These are phyloP conservation scores for Coenonympha glycerion DNA, from an alignment of 2,888 invertebrate genomes.

Conservation along the genomic window DNA sequence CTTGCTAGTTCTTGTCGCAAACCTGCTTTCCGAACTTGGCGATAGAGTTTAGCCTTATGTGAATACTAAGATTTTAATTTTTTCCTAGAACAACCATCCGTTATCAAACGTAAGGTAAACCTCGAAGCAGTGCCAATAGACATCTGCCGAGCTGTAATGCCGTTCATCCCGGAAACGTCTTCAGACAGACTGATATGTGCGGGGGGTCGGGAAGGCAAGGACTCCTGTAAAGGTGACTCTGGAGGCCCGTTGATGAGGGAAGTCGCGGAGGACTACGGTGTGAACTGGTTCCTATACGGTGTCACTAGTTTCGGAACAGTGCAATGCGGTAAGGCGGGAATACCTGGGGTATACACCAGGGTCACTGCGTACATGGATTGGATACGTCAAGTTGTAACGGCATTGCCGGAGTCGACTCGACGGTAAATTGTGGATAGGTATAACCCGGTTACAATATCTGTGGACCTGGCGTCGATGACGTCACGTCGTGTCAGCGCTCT, in stretches of 20 bases:
- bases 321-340: slow-evolving; percentile 48
- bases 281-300: slow-evolving; percentile 69
- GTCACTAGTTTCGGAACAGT: slow-evolving; percentile 49
- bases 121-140: slow-evolving; percentile 45
- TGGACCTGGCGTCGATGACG: too few relatives aligned
- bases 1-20: too few relatives aligned
- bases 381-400: slow-evolving; percentile 49
- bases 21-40: too few relatives aligned
- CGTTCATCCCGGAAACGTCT: slow-evolving; percentile 35
- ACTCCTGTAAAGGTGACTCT: slow-evolving; percentile 77
- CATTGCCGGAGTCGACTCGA: slow-evolving; percentile 3
- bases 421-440: too few relatives aligned
- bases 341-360: slow-evolving; percentile 79
- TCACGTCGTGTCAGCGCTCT: too few relatives aligned
- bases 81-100: slow-evolving; percentile 32
- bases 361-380: slow-evolving; percentile 75
- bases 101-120: slow-evolving; percentile 49
- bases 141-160: slow-evolving; percentile 37
- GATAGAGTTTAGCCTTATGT: too few relatives aligned
- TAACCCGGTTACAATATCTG: too few relatives aligned
- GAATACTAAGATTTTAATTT: too few relatives aligned
- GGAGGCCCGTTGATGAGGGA: slow-evolving; percentile 73
- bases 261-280: slow-evolving; percentile 36
- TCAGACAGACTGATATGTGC: slow-evolving; percentile 63
- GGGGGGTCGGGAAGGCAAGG: slow-evolving; percentile 66